A percentile compares a stretch with the other conserved stretches of the same genome.
These are phyloP conservation scores for Theodoxus fluviatilis DNA, from an alignment of 2,888 invertebrate genomes.

Conservation along the genomic window DNA sequence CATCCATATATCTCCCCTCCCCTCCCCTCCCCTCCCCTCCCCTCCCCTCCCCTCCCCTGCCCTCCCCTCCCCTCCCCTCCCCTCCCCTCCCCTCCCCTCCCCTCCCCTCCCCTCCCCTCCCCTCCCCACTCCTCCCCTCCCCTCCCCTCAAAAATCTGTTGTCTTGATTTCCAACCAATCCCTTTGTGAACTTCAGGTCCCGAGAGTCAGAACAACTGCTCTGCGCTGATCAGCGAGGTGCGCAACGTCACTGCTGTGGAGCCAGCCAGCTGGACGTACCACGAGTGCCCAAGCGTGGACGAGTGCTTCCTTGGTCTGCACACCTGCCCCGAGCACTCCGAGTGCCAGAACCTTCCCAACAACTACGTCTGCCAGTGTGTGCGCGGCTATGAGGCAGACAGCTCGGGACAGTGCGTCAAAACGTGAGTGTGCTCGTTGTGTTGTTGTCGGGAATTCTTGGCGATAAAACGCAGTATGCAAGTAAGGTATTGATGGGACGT, in stretches of 20 bases:
- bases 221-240: too few relatives aligned
- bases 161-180: too few relatives aligned
- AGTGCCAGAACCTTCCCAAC: constrained; percentile 89
- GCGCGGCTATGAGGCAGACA: constrained; percentile 86
- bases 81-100: neutral
- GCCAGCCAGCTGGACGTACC: constrained; percentile 79
- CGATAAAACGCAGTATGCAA: too few relatives aligned
- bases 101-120: neutral
- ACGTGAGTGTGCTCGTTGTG: constrained; percentile 70
- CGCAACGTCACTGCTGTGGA: constrained; percentile 34
- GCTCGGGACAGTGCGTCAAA: constrained; percentile 79
- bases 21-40: neutral
- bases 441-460: too few relatives aligned
- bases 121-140: neutral
- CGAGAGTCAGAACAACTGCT: too few relatives aligned
- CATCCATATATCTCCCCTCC: neutral
- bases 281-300: constrained; percentile 86
- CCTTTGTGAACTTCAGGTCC: too few relatives aligned
- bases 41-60: neutral
- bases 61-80: neutral
- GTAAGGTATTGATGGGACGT: too few relatives aligned
- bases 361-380: constrained; percentile 86
- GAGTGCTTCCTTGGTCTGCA: constrained; percentile 88
- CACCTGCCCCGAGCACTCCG: constrained; percentile 88
- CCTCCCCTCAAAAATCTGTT: neutral